Evolutionary conservation across 2,888 invertebrate genomes (phyloP), one percentile per base, ranked within the genome.

Genomic region (Platypus cylindrus): DNA sequence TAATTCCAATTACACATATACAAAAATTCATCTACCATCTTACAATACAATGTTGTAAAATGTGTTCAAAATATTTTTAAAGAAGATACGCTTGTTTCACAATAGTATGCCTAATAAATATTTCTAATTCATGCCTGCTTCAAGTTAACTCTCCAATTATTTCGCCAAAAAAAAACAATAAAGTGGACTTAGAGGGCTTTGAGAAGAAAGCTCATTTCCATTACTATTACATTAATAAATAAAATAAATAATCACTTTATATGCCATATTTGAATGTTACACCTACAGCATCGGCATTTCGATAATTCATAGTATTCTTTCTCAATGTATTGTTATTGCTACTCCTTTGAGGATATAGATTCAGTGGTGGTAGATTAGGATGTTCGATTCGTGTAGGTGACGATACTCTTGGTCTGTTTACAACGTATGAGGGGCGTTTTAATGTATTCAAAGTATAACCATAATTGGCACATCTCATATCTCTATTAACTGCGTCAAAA

Each of bases 311-410:
- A n/a, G 52, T 49, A 7, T 30, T 43, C 32, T 49, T 51, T 30
- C 48, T 49, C 41, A 52, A 54, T 36, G 54, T 36, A 17, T 54
- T 53, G 31, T 47, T 48, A 15, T 28, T 41, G 11, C 38, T 40
- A 29, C 44, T 42, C 31, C 51, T 47, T 32, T 52, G 67, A 12
- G 73, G 71, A 50, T 70, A 66, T 17, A 80, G 67, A 54, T 85
- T 85, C 27, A 86, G 59, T 1, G 85, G 82, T 5, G 85, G 82
- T 37, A 82, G 58, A 54, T 85, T 84, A 0, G 84, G 83, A 50
- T 84, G 75, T 52, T 85, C 85, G 49, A 85, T 83, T 46, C 80
- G 69, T 1, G 83, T 83, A 0, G 85, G 84, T 0, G 81, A 80
- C 3, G 85, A 81, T 1, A 85, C 82, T 14, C 75, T 61, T 0